These are phyloP conservation scores for Jacana jacana DNA, from an alignment of 2,113 vertebrate genomes.

Conservation along the genomic window DNA sequence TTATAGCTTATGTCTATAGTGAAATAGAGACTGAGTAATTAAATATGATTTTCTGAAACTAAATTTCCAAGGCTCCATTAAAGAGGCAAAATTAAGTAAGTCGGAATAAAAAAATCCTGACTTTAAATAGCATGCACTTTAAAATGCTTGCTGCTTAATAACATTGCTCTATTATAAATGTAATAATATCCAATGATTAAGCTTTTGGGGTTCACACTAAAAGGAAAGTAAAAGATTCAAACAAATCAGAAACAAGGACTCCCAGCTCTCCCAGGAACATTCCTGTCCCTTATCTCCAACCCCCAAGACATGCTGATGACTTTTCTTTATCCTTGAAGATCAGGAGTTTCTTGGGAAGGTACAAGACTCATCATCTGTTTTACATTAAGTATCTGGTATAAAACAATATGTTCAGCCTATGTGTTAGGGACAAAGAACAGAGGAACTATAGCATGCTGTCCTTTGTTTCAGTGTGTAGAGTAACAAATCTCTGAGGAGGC, in stretches of 20 bases:
- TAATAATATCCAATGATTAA: neutral
- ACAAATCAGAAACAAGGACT: neutral
- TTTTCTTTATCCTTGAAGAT: neutral
- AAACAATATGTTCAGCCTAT: neutral
- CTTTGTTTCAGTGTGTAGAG: neutral
- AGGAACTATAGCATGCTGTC: neutral
- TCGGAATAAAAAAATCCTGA: neutral
- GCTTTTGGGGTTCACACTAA: neutral
- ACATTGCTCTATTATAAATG: neutral
- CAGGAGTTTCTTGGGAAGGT: neutral
- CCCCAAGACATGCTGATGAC: neutral
- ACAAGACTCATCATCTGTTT: neutral
- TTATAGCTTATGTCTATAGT: too few species aligned
- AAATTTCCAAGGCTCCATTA: neutral
- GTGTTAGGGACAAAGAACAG: neutral
- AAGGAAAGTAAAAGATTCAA: neutral
- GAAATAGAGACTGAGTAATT: neutral
- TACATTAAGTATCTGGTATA: neutral
- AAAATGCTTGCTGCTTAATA: neutral
- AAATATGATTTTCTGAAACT: neutral
- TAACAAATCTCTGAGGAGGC: constrained; percentile 20
- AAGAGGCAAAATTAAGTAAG: neutral
- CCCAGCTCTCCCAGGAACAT: neutral
- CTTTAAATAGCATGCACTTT: neutral
- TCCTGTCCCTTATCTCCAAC: neutral